phyloP scores from a whole-genome alignment of 2,888 invertebrate genomes.

The Elaeidobius kamerunicus region DNA sequence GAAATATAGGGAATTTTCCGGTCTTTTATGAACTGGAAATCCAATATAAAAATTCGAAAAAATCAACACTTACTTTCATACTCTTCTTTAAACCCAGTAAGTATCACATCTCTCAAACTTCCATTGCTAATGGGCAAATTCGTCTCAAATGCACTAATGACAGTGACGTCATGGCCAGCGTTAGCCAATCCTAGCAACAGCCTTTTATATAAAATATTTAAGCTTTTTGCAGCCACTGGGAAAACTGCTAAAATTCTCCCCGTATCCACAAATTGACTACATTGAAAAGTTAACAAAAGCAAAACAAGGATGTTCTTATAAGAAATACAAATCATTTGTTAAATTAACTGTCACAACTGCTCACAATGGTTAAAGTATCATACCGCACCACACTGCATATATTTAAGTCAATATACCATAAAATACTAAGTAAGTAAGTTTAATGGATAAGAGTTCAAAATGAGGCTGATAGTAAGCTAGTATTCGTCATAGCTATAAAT shows the following conservation, averaged over 20 bases:
- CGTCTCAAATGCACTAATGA: constrained; percentile 6
- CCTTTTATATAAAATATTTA: constrained; percentile 12
- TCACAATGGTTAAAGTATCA: too few relatives aligned
- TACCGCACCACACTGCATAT: too few relatives aligned
- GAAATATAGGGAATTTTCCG: too few relatives aligned
- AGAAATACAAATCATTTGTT: too few relatives aligned
- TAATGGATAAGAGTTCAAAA: too few relatives aligned
- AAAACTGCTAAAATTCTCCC: constrained; percentile 14
- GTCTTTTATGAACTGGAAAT: too few relatives aligned
- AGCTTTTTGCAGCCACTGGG: constrained; percentile 11
- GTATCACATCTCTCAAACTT: constrained; percentile 3
- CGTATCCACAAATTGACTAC: background rate
- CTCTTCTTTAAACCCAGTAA: constrained; percentile 12
- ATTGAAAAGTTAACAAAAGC: background rate
- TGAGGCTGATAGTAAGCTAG: too few relatives aligned
- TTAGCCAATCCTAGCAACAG: constrained; percentile 15
- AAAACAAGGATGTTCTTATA: too few relatives aligned
- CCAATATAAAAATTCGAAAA: background rate
- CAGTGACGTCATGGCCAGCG: constrained; percentile 21
- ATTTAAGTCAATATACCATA: too few relatives aligned
- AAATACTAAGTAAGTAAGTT: too few relatives aligned
- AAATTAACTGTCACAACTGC: too few relatives aligned
- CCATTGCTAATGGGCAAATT: constrained; percentile 13
- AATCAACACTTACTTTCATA: constrained; percentile 10
- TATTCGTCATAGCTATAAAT: too few relatives aligned